A percentile compares a stretch with the other conserved stretches of the same genome.
Evolutionary conservation across 2,797 vertebrate species (phyloP).

Genomic region (Parauchenoglanis ngamensis): DNA sequence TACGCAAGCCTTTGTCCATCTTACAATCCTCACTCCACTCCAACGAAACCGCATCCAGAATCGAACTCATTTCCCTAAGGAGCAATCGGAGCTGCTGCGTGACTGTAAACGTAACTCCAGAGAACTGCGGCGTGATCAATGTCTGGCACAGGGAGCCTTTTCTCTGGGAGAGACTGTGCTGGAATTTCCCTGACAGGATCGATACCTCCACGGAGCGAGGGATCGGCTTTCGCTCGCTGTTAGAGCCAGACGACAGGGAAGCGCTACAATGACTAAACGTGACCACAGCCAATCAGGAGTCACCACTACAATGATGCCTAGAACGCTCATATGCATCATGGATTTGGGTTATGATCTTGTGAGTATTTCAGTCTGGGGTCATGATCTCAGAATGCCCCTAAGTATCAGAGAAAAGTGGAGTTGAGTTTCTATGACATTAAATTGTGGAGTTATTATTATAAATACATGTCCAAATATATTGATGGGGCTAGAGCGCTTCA

Average conservation of each 20-base stretch:
- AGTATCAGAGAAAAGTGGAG: not conserved
- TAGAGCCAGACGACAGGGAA: constrained; percentile 14
- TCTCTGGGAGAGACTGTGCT: constrained; percentile 34
- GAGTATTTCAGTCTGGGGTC: no score
- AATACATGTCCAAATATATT: not conserved
- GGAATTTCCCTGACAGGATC: constrained; percentile 52
- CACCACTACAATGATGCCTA: not conserved
- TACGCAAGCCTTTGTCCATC: no score
- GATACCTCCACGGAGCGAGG: constrained; percentile 20
- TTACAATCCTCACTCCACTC: not conserved
- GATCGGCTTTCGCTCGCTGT: constrained; percentile 40
- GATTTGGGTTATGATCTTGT: not conserved
- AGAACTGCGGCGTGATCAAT: constrained; percentile 34
- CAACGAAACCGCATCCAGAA: not conserved
- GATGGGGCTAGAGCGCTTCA: not conserved
- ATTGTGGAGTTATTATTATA: not conserved
- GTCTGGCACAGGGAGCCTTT: constrained; percentile 14
- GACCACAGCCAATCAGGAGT: not conserved
- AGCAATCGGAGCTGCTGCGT: constrained; percentile 9
- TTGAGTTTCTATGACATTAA: not conserved
- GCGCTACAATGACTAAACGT: not conserved
- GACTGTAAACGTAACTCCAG: constrained; percentile 35
- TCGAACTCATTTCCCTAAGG: not conserved
- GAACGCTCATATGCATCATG: not conserved
- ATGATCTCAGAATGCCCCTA: no score